Percentiles rank a stretch among this genome's conserved stretches.
These are phyloP conservation scores for Penaeus monodon DNA, from an alignment of 2,888 invertebrate genomes.

Conservation along the genomic window DNA sequence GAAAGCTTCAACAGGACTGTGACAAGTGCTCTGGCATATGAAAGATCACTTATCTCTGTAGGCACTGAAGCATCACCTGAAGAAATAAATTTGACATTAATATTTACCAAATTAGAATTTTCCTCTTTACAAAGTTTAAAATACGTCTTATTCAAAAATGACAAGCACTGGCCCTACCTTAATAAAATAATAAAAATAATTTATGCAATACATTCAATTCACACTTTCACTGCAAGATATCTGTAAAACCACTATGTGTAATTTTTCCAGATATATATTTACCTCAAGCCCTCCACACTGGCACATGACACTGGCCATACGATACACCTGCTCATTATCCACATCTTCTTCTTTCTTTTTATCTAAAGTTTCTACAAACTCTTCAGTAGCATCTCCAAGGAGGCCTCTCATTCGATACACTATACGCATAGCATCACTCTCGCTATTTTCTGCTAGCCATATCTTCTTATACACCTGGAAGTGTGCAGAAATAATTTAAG, in stretches of 20 bases:
- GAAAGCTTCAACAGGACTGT: conserved; percentile 90
- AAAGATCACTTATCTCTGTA: conserved; percentile 88
- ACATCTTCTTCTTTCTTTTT: conserved; percentile 87
- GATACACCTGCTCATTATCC: conserved; percentile 94
- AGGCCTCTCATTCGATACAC: conserved; percentile 98
- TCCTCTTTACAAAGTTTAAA: too few relatives aligned
- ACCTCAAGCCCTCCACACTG: conserved; percentile 82
- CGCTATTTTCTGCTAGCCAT: conserved; percentile 84
- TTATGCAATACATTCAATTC: too few relatives aligned
- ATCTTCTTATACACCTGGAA: conserved; percentile 78
- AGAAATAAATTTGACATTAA: conserved; percentile 12
- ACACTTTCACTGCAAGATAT: neutral
- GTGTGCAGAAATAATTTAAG: neutral
- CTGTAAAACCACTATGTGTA: neutral
- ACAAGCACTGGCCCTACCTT: too few relatives aligned
- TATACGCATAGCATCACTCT: conserved; percentile 95
- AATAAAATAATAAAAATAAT: too few relatives aligned
- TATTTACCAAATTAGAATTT: conserved; percentile 13
- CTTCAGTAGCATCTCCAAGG: conserved; percentile 98
- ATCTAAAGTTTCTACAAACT: conserved; percentile 94
- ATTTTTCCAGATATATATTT: conserved; percentile 55
- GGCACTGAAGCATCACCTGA: conserved; percentile 84
- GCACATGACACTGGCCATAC: conserved; percentile 87
- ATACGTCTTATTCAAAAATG: too few relatives aligned
- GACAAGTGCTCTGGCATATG: conserved; percentile 87